Evolutionary conservation across 2,113 vertebrate species (phyloP).

Genomic region (Lampris megalopsis): DNA sequence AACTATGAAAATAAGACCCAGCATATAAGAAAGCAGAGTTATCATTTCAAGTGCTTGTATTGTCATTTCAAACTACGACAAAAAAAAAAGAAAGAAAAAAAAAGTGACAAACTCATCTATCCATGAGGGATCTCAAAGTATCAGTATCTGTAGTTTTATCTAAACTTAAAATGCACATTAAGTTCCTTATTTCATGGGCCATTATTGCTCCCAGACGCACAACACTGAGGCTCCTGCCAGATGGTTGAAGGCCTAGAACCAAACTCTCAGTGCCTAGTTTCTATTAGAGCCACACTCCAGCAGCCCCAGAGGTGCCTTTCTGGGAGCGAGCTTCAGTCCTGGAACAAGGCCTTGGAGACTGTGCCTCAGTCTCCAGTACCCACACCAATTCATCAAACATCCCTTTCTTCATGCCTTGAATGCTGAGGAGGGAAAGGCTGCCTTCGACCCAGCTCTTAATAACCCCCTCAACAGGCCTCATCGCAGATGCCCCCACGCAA

Average conservation of each 20-base stretch:
- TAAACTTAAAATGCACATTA: too few species aligned
- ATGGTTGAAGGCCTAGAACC: conserved; percentile 27
- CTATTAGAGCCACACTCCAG: conserved; percentile 36
- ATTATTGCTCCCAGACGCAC: not conserved
- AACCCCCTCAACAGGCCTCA: conserved; percentile 29
- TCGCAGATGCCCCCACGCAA: conserved; percentile 8
- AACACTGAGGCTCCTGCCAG: conserved; percentile 32
- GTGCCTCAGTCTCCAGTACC: conserved; percentile 42
- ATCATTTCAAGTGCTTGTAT: too few species aligned
- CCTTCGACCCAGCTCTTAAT: conserved; percentile 38
- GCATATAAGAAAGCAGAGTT: too few species aligned
- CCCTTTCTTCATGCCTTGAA: conserved; percentile 14
- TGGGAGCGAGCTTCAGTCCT: conserved; percentile 42
- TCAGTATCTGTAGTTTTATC: too few species aligned
- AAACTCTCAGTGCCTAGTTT: conserved; percentile 40
- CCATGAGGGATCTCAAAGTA: too few species aligned
- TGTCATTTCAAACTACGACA: too few species aligned
- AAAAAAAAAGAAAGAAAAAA: too few species aligned
- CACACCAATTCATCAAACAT: conserved; percentile 58
- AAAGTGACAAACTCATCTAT: too few species aligned
- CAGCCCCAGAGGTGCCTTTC: conserved; percentile 28
- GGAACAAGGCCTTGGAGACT: conserved; percentile 56
- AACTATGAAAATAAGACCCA: too few species aligned
- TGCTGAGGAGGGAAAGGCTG: conserved; percentile 27
- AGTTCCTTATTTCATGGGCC: not conserved